A percentile compares a stretch with the other conserved stretches of the same genome.
Evolutionary conservation across 2,113 vertebrate species (phyloP).

Genomic region (Gopherus flavomarginatus): DNA sequence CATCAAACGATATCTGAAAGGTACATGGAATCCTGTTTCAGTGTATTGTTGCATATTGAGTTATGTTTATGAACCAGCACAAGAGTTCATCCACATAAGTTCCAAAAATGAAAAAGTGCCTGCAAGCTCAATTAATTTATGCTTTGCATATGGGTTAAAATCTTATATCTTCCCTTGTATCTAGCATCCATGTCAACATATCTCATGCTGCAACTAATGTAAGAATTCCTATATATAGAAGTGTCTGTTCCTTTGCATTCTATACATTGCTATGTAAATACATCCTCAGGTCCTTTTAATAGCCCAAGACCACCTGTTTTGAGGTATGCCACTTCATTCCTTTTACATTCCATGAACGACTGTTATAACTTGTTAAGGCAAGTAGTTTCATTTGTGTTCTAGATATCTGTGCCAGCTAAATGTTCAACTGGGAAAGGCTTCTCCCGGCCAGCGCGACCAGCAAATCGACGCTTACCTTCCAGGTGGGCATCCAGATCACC

Average conservation of each 20-base stretch:
- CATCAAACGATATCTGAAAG: not conserved
- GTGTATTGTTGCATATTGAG: not conserved
- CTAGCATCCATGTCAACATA: not conserved
- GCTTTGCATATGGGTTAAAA: not conserved
- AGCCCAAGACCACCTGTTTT: constrained; percentile 44
- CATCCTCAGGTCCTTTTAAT: constrained; percentile 51
- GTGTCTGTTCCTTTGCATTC: constrained; percentile 52
- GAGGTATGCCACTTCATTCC: constrained; percentile 39
- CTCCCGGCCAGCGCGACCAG: constrained; percentile 90
- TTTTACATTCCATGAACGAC: not conserved
- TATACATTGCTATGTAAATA: constrained; percentile 20
- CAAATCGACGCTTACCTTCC: constrained; percentile 91
- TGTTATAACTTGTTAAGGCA: not conserved
- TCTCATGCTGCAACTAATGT: not conserved
- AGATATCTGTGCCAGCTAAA: constrained; percentile 74
- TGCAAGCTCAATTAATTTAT: not conserved
- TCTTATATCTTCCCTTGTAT: not conserved
- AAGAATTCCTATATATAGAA: constrained; percentile 33
- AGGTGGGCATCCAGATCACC: constrained; percentile 91
- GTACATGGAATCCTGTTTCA: not conserved
- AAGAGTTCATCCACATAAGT: not conserved
- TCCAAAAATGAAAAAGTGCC: not conserved
- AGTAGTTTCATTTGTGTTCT: constrained; percentile 69
- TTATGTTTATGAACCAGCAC: not conserved
- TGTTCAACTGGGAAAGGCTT: constrained; percentile 85